Base-by-base conservation (phyloP, 2,113 vertebrate species). In the Hippocampus guttulatus region DNA sequence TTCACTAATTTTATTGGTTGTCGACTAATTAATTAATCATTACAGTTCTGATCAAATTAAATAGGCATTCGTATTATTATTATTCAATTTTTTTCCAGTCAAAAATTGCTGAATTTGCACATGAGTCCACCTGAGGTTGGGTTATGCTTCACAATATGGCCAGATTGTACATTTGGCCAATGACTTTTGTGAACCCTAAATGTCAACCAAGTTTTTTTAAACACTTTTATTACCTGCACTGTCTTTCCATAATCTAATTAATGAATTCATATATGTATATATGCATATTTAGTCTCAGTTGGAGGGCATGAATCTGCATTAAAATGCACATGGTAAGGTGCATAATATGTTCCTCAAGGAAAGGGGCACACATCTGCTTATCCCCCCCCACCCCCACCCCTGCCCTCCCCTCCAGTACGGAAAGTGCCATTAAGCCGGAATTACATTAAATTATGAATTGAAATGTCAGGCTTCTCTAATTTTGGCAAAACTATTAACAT, bases 381-480 rank as follows among this genome's bases (percentile, higher is more conserved):
- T 61, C 2, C 14, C 18, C 14, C 18, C 8, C 1, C 18, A 4
- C 6, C 14, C 18, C 5, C 16, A 8, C 2, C 16, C 18, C 14
- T 60, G n/a, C 3, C 14, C 18, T 3, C 16, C 18, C 2, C 16
- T 20, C 14, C 8, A 60, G 5, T 33, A 60, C 2, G 15, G 5
- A 27, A 54, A 54, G 8, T 33, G 6, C 15, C 15, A 61, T 33
- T 61, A 30, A 61, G 58, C 3, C 8, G 58, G 27, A 61, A 61
- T 61, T 61, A 18, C 16, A 61, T 33, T 18, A 33, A 33, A 61
- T 6, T 27, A 16, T 30, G 6, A 61, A 30, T 9, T 61, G 27
- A 61, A 33, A 61, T 61, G 58, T 33, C 27, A 61, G 27, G 58
- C 58, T 60, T 60, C 15, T 60, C 15, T 60, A 60, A 61, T 30